Percentiles rank a stretch among this genome's conserved stretches.
Evolutionary conservation across 1,140 invertebrate species (phyloP).

Genomic region (Leguminivora glycinivorella): DNA sequence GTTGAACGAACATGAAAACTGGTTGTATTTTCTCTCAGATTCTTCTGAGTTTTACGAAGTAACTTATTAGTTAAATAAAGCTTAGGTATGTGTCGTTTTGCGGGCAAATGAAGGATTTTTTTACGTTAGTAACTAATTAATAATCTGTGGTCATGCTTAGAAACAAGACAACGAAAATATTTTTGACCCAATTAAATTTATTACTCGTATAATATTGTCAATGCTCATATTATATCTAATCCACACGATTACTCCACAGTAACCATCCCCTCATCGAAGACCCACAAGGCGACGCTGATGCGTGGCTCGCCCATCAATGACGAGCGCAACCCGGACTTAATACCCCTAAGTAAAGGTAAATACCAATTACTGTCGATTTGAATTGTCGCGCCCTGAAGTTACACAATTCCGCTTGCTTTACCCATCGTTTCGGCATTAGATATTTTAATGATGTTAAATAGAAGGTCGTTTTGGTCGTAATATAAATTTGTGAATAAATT

Average conservation of each 20-base stretch:
- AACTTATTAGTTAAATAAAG: too few relatives aligned
- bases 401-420: conserved; percentile 9
- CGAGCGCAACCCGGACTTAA: conserved; percentile 91
- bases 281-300: conserved; percentile 60
- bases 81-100: too few relatives aligned
- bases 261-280: conserved; percentile 61
- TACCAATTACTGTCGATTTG: conserved; percentile 33
- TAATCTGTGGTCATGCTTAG: too few relatives aligned
- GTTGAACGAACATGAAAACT: too few relatives aligned
- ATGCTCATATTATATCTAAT: conserved; percentile 20
- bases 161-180: too few relatives aligned
- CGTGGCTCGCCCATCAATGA: conserved; percentile 73
- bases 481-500: background rate
- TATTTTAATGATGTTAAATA: conserved; percentile 12
- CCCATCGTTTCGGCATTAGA: background rate
- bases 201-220: too few relatives aligned
- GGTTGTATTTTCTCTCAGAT: too few relatives aligned
- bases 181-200: too few relatives aligned
- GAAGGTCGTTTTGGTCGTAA: background rate
- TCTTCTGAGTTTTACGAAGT: too few relatives aligned
- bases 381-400: conserved; percentile 1
- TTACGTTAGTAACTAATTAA: too few relatives aligned
- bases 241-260: conserved; percentile 50
- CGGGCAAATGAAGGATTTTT: too few relatives aligned
- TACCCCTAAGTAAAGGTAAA: conserved; percentile 92